Evolutionary conservation across 1,140 invertebrate species (phyloP).

Genomic region (Leptinotarsa lineolata): DNA sequence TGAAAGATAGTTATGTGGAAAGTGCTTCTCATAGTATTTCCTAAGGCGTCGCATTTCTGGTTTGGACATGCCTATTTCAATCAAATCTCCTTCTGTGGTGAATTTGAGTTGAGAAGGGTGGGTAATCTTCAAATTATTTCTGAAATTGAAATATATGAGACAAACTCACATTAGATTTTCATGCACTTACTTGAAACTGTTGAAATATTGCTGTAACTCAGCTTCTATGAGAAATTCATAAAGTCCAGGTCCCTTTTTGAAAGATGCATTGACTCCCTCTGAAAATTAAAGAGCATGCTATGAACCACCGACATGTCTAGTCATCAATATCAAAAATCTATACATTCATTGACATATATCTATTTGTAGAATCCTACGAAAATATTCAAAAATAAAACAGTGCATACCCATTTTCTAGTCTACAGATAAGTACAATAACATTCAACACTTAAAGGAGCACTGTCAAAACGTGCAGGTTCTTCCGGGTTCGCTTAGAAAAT

Average conservation of each 20-base stretch:
- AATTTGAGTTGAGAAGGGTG: slow-evolving; percentile 96
- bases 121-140: slow-evolving; percentile 77
- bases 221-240: slow-evolving; percentile 91
- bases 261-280: slow-evolving; percentile 51
- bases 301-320: slow-evolving; percentile 1
- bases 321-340: slow-evolving; percentile 20
- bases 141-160: slow-evolving; percentile 55
- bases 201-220: slow-evolving; percentile 88
- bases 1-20: slow-evolving; percentile 88
- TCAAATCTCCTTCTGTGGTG: slow-evolving; percentile 90
- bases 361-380: slow-evolving; percentile 4
- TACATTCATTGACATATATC: slow-evolving; percentile 14
- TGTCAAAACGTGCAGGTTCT: slow-evolving; percentile 26
- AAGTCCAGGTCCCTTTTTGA: slow-evolving; percentile 69
- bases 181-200: slow-evolving; percentile 62
- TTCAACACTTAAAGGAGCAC: slow-evolving; percentile 23
- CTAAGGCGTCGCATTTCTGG: slow-evolving; percentile 92
- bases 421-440: slow-evolving; percentile 36
- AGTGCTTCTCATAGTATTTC: slow-evolving; percentile 92
- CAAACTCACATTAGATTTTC: neutral
- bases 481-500: slow-evolving; percentile 39
- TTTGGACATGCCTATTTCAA: slow-evolving; percentile 90
- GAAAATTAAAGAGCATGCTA: slow-evolving; percentile 35
- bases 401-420: slow-evolving; percentile 32
- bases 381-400: slow-evolving; percentile 31